phyloP scores from a whole-genome alignment of 1,140 invertebrate species.

The Eueides isabella region DNA sequence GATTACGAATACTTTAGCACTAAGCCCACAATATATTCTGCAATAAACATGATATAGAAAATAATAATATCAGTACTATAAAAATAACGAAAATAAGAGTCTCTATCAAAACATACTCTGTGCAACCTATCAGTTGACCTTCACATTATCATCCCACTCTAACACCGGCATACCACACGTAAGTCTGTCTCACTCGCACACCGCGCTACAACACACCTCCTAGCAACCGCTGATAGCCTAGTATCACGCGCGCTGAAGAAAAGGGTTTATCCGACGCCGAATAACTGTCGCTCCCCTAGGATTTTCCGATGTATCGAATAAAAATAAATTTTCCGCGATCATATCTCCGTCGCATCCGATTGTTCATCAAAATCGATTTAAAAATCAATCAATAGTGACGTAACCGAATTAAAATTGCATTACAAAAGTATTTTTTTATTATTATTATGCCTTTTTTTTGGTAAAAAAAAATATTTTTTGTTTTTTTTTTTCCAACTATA shows the following conservation, averaged over 20 bases:
- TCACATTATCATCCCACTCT: conserved; percentile 63
- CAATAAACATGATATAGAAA: background rate
- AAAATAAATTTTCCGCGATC: conserved; percentile 64
- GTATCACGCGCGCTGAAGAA: conserved; percentile 82
- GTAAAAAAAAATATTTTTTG: conserved; percentile 1
- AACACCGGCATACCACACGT: conserved; percentile 67
- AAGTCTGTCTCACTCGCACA: conserved; percentile 64
- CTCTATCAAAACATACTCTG: conserved; percentile 57
- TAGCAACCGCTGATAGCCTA: conserved; percentile 66
- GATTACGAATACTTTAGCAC: no score
- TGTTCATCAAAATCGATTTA: background rate
- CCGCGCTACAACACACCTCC: conserved; percentile 57
- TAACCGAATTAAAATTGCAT: background rate
- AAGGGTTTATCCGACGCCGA: conserved; percentile 81
- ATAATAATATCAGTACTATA: background rate
- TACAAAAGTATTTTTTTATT: background rate
- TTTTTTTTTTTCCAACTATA: conserved; percentile 31
- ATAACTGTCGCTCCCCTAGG: conserved; percentile 65
- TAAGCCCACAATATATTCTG: no score
- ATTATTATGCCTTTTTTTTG: no score
- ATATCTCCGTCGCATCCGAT: background rate
- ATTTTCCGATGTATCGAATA: conserved; percentile 64
- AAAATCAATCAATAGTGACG: background rate
- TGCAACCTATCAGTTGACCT: conserved; percentile 72
- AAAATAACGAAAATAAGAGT: background rate